phyloP scores from a whole-genome alignment of 2,797 vertebrate genomes.

The Lithobates pipiens region DNA sequence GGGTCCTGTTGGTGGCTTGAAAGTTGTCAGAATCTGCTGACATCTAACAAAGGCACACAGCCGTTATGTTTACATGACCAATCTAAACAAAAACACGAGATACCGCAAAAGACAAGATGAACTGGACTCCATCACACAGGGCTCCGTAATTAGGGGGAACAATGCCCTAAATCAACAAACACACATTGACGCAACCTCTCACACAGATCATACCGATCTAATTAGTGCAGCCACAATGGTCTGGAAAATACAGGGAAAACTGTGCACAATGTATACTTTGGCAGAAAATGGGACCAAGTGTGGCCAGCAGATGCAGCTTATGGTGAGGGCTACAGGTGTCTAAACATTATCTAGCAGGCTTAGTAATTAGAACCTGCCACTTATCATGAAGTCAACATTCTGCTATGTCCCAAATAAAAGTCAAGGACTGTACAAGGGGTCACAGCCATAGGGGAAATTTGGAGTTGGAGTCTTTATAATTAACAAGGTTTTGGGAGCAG shows the following conservation, averaged over 20 bases:
- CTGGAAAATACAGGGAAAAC: background rate
- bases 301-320: background rate
- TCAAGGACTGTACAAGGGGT: background rate
- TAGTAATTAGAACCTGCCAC: background rate
- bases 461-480: background rate
- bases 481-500: background rate
- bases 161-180: slow-evolving; percentile 4
- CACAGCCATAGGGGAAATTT: background rate
- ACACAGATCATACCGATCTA: background rate
- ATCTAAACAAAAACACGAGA: slow-evolving; percentile 5
- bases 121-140: background rate
- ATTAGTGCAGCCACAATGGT: background rate
- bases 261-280: slow-evolving; percentile 19
- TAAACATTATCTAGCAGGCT: background rate
- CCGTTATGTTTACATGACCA: background rate
- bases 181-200: background rate
- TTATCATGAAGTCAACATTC: background rate
- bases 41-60: background rate
- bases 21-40: background rate
- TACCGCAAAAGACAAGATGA: background rate
- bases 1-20: background rate
- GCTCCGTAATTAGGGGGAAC: background rate
- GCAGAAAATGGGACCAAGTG: background rate
- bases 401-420: background rate
- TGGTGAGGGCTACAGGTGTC: background rate